phyloP scores from a whole-genome alignment of 2,797 vertebrate genomes.

The Pangasius sanitwongsei region DNA sequence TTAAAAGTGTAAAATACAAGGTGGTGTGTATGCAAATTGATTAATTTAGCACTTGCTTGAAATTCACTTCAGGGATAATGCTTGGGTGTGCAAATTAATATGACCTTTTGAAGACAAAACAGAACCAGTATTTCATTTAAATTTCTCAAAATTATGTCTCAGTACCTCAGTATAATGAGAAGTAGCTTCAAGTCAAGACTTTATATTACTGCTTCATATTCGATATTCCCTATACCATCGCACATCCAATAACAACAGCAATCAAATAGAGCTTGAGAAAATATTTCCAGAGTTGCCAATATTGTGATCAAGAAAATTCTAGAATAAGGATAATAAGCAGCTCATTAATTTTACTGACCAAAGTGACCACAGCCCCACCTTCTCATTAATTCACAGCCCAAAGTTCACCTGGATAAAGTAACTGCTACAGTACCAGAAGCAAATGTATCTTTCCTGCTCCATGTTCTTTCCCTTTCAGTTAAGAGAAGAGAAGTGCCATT shows the following conservation, averaged over 20 bases:
- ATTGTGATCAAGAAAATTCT: neutral
- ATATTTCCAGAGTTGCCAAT: neutral
- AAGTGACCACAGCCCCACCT: neutral
- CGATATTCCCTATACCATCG: neutral
- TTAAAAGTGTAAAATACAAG: constrained; percentile 1
- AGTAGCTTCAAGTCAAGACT: neutral
- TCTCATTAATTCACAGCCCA: neutral
- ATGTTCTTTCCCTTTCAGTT: neutral
- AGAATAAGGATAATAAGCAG: neutral
- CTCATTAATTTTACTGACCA: neutral
- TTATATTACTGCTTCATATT: neutral
- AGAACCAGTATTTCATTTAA: neutral
- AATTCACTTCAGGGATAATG: neutral
- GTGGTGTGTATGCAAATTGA: neutral
- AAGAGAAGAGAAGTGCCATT: neutral
- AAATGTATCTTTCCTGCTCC: neutral
- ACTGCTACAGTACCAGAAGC: neutral
- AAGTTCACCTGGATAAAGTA: neutral
- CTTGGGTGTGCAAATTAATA: constrained; percentile 1
- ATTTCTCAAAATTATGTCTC: neutral
- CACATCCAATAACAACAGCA: neutral
- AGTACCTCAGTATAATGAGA: neutral
- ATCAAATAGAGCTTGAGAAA: neutral
- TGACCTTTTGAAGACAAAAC: constrained; percentile 8
- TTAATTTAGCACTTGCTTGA: neutral